Evolutionary conservation across 1,140 invertebrate species (phyloP).

Genomic region (Orchestia grillus): DNA sequence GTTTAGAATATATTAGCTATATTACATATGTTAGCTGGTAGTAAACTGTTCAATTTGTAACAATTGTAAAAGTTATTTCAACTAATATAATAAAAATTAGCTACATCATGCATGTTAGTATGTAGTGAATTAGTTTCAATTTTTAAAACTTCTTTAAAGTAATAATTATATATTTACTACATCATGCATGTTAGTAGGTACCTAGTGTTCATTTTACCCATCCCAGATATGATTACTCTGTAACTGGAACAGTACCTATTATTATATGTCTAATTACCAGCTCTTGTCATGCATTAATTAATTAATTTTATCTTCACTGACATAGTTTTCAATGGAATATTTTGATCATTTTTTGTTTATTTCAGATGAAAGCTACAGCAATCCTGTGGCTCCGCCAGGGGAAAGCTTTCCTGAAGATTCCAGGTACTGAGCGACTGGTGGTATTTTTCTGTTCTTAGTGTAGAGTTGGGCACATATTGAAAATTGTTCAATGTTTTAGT

Average conservation of each 20-base stretch:
- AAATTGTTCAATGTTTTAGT: neutral
- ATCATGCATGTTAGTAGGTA: neutral
- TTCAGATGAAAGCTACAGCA: slow-evolving; percentile 76
- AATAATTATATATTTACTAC: neutral
- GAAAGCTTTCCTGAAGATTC: slow-evolving; percentile 73
- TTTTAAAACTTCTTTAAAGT: neutral
- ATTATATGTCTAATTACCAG: neutral
- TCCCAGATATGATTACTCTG: too few relatives aligned
- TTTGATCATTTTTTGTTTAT: slow-evolving; percentile 60
- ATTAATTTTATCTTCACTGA: neutral
- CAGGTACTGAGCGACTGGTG: slow-evolving; percentile 67
- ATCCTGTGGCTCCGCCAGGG: slow-evolving; percentile 66
- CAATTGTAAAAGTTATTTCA: too few relatives aligned
- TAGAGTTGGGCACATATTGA: neutral
- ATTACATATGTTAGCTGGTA: too few relatives aligned
- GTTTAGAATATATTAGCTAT: too few relatives aligned
- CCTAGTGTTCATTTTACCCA: neutral
- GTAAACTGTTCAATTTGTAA: too few relatives aligned
- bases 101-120: too few relatives aligned
- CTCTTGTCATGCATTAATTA: neutral
- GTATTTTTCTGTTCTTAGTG: neutral
- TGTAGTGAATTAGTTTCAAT: neutral
- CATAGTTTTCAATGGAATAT: neutral
- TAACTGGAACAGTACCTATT: neutral
- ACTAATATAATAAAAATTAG: too few relatives aligned